phyloP scores from a whole-genome alignment of 2,113 vertebrate genomes.

The Catharus bicknelli region DNA sequence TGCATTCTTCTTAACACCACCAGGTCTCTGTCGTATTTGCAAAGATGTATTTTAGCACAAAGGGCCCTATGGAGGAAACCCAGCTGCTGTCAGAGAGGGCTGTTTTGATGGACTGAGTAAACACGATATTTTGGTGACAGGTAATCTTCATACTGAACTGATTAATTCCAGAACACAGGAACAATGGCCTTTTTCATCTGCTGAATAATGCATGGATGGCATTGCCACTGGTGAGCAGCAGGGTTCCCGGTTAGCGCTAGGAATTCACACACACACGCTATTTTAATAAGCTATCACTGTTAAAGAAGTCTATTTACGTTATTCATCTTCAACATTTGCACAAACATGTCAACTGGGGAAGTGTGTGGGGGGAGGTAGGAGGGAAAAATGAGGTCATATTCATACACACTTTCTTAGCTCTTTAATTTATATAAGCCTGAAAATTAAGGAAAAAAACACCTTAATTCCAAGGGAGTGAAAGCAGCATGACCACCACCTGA shows the following conservation, averaged over 20 bases:
- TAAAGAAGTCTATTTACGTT: slow-evolving; percentile 67
- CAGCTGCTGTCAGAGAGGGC: background rate
- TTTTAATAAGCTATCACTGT: slow-evolving; percentile 68
- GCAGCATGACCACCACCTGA: background rate
- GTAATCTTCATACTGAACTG: slow-evolving; percentile 60
- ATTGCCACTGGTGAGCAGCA: slow-evolving; percentile 55
- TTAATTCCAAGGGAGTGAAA: background rate
- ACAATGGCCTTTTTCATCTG: slow-evolving; percentile 60
- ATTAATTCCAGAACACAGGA: slow-evolving; percentile 64
- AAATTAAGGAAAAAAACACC: slow-evolving; percentile 27
- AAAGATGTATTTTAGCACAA: background rate
- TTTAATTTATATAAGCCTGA: slow-evolving; percentile 61
- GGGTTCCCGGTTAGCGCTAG: slow-evolving; percentile 51
- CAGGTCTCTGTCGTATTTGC: background rate
- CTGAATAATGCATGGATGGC: slow-evolving; percentile 61
- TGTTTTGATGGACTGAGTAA: slow-evolving; percentile 50
- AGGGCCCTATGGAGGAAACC: background rate
- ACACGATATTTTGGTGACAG: slow-evolving; percentile 60
- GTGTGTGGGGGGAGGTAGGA: slow-evolving; percentile 68
- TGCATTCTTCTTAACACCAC: background rate
- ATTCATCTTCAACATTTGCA: slow-evolving; percentile 67
- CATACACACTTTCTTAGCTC: slow-evolving; percentile 53
- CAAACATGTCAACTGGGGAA: slow-evolving; percentile 63
- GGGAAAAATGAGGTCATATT: slow-evolving; percentile 64
- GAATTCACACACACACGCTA: slow-evolving; percentile 65